A percentile compares a stretch with the other conserved stretches of the same genome.
Evolutionary conservation across 2,888 invertebrate genomes (phyloP).

Genomic region (Muscina levida): DNA sequence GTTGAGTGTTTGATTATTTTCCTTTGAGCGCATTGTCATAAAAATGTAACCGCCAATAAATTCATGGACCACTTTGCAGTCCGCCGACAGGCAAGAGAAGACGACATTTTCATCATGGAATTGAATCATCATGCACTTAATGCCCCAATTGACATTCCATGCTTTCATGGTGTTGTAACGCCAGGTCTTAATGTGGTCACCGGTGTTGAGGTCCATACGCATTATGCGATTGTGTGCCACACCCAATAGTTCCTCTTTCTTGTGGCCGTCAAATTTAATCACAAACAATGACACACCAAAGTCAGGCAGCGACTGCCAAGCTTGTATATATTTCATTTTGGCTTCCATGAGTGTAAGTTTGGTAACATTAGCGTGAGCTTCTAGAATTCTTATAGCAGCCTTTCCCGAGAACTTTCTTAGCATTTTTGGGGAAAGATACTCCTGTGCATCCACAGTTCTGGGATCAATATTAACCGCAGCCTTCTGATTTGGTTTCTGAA

Average conservation of each 20-base stretch:
- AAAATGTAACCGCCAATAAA: constrained; percentile 99
- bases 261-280: constrained; percentile 93
- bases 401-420: constrained; percentile 91
- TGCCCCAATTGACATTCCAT: constrained; percentile 99
- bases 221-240: constrained; percentile 97
- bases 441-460: constrained; percentile 90
- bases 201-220: constrained; percentile 95
- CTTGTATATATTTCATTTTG: constrained; percentile 97
- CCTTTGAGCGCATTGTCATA: constrained; percentile 98
- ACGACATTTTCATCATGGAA: constrained; percentile 96
- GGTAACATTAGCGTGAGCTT: constrained; percentile 97
- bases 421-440: constrained; percentile 94
- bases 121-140: constrained; percentile 98
- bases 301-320: constrained; percentile 98
- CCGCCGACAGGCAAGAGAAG: constrained; percentile 96
- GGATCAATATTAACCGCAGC: constrained; percentile 86
- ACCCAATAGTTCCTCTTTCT: constrained; percentile 94
- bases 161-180: constrained; percentile 98
- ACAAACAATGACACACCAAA: constrained; percentile 97
- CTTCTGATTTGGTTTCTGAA: constrained; percentile 91
- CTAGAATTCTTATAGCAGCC: constrained; percentile 94
- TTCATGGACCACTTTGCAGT: constrained; percentile 99
- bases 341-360: constrained; percentile 93
- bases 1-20: constrained; percentile 97
- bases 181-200: constrained; percentile 98